Conservation (phyloP, 2,113 vertebrate genomes). For the Vimba vimba region DNA sequence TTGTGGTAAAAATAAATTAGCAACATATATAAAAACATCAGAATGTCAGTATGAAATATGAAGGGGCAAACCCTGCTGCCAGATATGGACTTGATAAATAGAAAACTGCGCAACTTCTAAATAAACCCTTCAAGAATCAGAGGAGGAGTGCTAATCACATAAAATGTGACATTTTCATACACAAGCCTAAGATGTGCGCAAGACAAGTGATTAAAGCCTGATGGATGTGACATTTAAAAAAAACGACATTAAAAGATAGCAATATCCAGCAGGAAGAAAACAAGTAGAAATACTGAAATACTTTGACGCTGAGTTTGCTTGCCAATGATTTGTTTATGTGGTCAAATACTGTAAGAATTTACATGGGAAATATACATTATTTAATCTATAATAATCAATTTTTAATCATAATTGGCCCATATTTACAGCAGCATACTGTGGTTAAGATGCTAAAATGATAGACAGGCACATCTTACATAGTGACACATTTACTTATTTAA, state of each 20-base stretch:
- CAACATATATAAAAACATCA: not conserved
- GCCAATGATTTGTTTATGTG: not conserved
- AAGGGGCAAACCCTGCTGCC: not conserved
- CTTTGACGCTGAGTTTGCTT: not conserved
- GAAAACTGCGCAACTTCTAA: not conserved
- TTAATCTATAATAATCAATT: not conserved
- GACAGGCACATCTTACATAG: not conserved
- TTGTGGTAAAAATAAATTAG: not conserved
- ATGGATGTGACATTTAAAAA: constrained; percentile 43
- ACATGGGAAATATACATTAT: not conserved
- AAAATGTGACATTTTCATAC: constrained; percentile 51
- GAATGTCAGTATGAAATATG: not conserved
- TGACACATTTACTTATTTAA: constrained; percentile 12
- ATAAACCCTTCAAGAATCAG: constrained; percentile 23
- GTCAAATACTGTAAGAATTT: not conserved
- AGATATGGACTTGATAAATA: not conserved
- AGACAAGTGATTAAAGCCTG: constrained; percentile 30
- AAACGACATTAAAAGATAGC: not conserved
- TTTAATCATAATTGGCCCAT: not conserved
- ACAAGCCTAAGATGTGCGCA: constrained; percentile 8
- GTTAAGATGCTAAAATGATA: not conserved
- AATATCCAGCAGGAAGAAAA: not conserved
- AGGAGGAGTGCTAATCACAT: constrained; percentile 44
- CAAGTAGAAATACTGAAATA: not conserved
- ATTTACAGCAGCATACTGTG: not conserved